Evolutionary conservation across 64 coral and sea anemone genomes (phyloP).

Genomic region (Orbicella faveolata): DNA sequence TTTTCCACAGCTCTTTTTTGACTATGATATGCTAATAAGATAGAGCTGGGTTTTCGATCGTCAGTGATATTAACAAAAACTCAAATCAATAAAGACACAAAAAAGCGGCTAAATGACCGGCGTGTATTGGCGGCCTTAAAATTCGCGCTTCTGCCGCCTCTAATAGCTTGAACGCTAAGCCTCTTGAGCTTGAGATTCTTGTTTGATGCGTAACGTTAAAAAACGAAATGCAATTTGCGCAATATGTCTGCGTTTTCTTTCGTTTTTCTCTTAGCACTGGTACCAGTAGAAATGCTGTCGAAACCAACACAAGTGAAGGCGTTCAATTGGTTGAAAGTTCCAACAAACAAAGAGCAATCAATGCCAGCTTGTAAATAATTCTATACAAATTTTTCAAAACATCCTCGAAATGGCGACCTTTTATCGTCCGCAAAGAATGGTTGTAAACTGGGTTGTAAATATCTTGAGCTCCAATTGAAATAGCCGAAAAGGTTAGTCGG

Average conservation of each 20-base stretch:
- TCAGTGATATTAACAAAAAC: too few species aligned
- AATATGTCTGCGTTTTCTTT: too few species aligned
- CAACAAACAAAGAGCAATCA: slow-evolving; percentile 14
- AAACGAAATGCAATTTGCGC: too few species aligned
- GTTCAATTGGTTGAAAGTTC: neutral
- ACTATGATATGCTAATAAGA: neutral
- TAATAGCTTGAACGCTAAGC: too few species aligned
- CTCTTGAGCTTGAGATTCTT: too few species aligned
- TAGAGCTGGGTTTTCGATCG: too few species aligned
- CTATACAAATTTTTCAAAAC: neutral
- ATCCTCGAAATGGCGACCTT: neutral
- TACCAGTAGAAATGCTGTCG: neutral
- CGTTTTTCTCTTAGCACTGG: neutral
- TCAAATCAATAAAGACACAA: too few species aligned
- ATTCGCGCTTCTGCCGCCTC: too few species aligned
- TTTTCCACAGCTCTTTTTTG: neutral
- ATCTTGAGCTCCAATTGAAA: neutral
- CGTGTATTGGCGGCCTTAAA: too few species aligned
- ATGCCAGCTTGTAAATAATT: slow-evolving; percentile 31
- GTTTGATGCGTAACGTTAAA: too few species aligned
- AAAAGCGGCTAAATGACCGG: too few species aligned
- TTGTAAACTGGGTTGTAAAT: neutral
- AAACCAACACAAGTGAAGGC: neutral
- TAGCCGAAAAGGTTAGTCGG: neutral
- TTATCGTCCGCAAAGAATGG: too few species aligned